Evolutionary conservation across 2,888 invertebrate species (phyloP), one percentile per base, ranked within the genome.

Genomic region (Acanthoscelides obtectus): DNA sequence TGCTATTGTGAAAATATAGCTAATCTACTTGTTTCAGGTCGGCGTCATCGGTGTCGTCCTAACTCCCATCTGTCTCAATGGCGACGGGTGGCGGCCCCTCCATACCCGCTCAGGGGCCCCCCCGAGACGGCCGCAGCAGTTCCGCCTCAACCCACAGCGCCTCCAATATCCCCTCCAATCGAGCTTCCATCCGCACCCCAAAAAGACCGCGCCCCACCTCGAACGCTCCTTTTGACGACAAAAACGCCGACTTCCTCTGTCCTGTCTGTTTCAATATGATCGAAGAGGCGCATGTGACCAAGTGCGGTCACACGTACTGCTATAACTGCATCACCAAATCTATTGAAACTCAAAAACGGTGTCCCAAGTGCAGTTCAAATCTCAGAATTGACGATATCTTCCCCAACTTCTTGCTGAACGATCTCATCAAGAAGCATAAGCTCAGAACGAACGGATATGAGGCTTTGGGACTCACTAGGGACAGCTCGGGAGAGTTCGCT

Each of bases 221-320:
- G 1, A 87, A 90, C 5, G 75, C 78, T 22, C 74, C 78, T 22
- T 86, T 89, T 0, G 92, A 92, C 77, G 91, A 92, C 80, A 91
- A 91, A 84, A 90, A 89, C 81, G 88, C 89, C 77, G 91, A 91
- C 81, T 88, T 87, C 77, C 86, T 89, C 70, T 94, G 96, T 83
- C 94, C 96, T 0, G 92, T 96, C 70, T 97, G 97, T 86, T 94
- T 96, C 85, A 94, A 95, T 84, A 86, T 94, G 68, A 94, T 97
- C 74, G 92, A 93, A 77, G 96, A 96, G 84, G 96, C 97, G 0
- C 93, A 95, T 84, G 95, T 97, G 81, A 96, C 96, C 0, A 91
- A 93, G 77, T 97, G 97, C 86, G 97, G 97, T 0, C 97, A 97
- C 84, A 96, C 96, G 0, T 97, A 95, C 86, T 97, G 97, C 85